Evolutionary conservation across 2,888 invertebrate species (phyloP), one percentile per base, ranked within the genome.

Genomic region (Lycaena phlaeas): DNA sequence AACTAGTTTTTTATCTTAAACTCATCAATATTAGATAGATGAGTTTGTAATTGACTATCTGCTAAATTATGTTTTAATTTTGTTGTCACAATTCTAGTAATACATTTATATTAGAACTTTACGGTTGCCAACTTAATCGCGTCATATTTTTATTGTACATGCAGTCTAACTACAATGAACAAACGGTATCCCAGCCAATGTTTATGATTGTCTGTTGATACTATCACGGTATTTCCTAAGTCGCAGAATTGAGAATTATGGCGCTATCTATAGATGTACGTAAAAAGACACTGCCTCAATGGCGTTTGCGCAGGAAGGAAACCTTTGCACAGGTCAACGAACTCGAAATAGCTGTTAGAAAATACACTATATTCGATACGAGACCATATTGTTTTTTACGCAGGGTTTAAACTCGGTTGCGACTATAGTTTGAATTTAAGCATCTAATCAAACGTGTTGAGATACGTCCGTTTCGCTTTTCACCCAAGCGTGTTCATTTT

Each of bases 361-460:
- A 48, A 29, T 10, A 9, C 7, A 2, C 6, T 7, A 7, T 51
- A 52, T 43, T 25, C 36, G 1, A 64, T 55, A 57, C 29, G 30
- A 12, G 11, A 56, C 59, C 52, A 39, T 66, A 57, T 41, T 0
- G 1, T 15, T 2, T 31, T 2, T 2, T 2, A 0, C 0, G 5
- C 49, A 63, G 29, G 50, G 26, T 42, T 14, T 27, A 56, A 36
- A 51, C 11, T 45, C 27, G 12, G 37, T 12, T 29, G 38, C 26
- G 12, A 10, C n/a, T 2, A 2, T 3, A 10, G 2, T 41, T 27
- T 45, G 48, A 57, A 49, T 60, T 57, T 61, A 57, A 64, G 62
- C 61, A 65, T 69, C 65, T 70, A 72, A 75, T 63, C 64, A 73
- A 71, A 75, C 73, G 64, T 61, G 73, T 71, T 67, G 64, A 38